Evolutionary conservation across 2,888 invertebrate species (phyloP).

Genomic region (Heteromyza rotundicornis): DNA sequence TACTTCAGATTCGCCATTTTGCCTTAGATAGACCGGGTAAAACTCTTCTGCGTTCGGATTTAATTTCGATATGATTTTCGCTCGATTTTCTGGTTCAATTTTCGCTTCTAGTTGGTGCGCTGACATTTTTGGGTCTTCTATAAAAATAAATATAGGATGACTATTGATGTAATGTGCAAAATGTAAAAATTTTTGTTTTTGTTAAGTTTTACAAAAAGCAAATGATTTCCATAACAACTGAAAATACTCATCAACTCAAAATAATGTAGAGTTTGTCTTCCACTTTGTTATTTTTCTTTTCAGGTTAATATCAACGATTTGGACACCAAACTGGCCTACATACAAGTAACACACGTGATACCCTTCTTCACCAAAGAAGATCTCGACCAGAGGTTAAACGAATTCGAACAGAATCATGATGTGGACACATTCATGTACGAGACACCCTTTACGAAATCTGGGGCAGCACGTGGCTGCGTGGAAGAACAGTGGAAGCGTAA

Average conservation of each 20-base stretch:
- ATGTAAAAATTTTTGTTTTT: no score
- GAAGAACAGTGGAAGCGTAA: constrained; percentile 91
- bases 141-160: background rate
- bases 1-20: background rate
- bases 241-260: no score
- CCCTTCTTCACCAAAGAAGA: constrained; percentile 81
- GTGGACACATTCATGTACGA: constrained; percentile 91
- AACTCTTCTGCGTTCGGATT: constrained; percentile 40
- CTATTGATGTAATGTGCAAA: no score
- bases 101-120: constrained; percentile 28
- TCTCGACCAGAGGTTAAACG: constrained; percentile 75
- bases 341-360: constrained; percentile 95
- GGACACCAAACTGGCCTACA: constrained; percentile 85
- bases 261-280: background rate
- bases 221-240: no score
- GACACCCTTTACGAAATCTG: constrained; percentile 90
- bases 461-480: constrained; percentile 77
- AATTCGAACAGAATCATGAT: constrained; percentile 91
- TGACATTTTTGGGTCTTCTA: constrained; percentile 4
- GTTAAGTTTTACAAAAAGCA: background rate
- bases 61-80: constrained; percentile 32
- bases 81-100: no score
- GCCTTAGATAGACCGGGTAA: constrained; percentile 22
- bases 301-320: constrained; percentile 77
- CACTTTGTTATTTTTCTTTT: constrained; percentile 16